A percentile compares a stretch with the other conserved stretches of the same genome.
Conservation (phyloP, 2,113 vertebrate species). For the Dolichotis patagonum region DNA sequence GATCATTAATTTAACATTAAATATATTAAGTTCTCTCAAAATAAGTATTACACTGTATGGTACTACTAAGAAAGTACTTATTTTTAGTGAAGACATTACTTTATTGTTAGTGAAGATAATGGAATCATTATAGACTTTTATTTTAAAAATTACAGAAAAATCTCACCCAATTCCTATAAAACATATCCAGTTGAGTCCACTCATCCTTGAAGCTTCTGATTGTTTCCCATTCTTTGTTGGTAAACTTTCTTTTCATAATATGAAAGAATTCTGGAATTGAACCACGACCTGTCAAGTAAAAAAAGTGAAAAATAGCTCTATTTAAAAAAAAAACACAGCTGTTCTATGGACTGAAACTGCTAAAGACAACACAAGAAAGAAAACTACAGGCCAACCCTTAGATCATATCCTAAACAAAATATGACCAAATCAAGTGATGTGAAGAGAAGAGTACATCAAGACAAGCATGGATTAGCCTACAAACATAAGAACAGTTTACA, state of each 20-base stretch:
- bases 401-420: not conserved
- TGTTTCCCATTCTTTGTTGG: constrained; percentile 92
- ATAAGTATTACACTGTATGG: not conserved
- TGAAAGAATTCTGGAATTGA: constrained; percentile 95
- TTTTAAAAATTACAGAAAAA: constrained; percentile 57
- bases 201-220: constrained; percentile 92
- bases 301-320: constrained; percentile 75
- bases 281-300: constrained; percentile 90
- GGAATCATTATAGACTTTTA: not conserved
- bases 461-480: not conserved
- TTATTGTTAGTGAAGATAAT: constrained; percentile 35
- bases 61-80: not conserved
- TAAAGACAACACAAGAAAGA: not conserved
- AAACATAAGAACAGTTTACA: not conserved
- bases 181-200: constrained; percentile 93
- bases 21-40: constrained; percentile 7
- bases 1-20: not conserved
- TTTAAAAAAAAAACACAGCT: not conserved
- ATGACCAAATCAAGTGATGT: not conserved
- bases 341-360: not conserved
- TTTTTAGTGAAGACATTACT: not conserved
- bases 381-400: not conserved
- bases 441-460: not conserved
- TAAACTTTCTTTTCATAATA: constrained; percentile 98
- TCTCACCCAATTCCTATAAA: constrained; percentile 97